Evolutionary conservation across 2,113 vertebrate species (phyloP).

Genomic region (Neotoma lepida): DNA sequence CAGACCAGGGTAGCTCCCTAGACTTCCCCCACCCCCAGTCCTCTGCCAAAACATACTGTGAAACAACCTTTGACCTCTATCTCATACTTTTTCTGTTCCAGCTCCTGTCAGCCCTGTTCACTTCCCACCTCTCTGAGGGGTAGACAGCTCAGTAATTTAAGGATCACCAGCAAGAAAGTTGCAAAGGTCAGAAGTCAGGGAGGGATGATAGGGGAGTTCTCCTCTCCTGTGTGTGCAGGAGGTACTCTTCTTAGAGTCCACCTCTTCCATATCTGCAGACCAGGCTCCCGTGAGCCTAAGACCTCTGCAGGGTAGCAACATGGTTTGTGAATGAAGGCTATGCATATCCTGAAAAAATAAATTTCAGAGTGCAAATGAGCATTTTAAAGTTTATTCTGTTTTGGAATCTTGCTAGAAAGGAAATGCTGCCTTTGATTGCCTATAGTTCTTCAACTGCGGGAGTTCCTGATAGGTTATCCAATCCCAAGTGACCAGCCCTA

Average conservation of each 20-base stretch:
- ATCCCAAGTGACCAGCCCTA: neutral
- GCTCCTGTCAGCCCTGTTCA: slow-evolving; percentile 62
- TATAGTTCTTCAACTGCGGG: neutral
- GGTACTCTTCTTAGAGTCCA: neutral
- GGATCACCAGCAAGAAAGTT: slow-evolving; percentile 78
- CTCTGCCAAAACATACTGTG: slow-evolving; percentile 80
- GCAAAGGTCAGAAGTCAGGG: slow-evolving; percentile 77
- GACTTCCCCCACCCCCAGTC: neutral
- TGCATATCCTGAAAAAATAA: neutral
- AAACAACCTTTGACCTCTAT: slow-evolving; percentile 76
- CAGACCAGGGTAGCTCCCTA: neutral
- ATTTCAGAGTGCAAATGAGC: neutral
- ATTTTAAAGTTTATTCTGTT: neutral
- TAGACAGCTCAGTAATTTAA: slow-evolving; percentile 81
- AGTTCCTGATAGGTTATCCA: neutral
- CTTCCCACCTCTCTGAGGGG: neutral
- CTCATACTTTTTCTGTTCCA: slow-evolving; percentile 58
- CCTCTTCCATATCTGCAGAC: slow-evolving; percentile 40
- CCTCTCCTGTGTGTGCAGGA: slow-evolving; percentile 37
- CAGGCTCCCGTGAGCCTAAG: neutral
- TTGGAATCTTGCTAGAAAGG: slow-evolving; percentile 10
- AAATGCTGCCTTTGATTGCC: neutral
- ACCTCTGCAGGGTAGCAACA: neutral
- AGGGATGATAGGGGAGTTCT: slow-evolving; percentile 69
- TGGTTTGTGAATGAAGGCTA: neutral